These are phyloP conservation scores for Drosophila athabasca DNA, from an alignment of 1,140 invertebrate species.

Conservation along the genomic window DNA sequence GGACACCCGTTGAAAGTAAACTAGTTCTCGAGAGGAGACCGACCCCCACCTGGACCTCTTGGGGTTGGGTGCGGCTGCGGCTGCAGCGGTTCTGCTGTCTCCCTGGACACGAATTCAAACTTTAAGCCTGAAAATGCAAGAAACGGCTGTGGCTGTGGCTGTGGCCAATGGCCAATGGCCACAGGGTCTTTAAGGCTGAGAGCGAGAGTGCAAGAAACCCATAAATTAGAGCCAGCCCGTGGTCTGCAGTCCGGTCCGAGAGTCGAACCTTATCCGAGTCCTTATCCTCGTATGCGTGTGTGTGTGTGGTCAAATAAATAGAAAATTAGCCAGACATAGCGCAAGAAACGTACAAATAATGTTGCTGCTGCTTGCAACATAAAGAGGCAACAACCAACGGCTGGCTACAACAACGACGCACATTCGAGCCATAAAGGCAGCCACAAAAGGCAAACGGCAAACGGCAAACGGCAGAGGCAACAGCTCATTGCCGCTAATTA, in stretches of 20 bases:
- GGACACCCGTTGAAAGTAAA: constrained; percentile 52
- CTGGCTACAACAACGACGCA: constrained; percentile 33
- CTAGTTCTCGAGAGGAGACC: constrained; percentile 48
- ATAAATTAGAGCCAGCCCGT: constrained; percentile 56
- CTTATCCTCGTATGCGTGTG: constrained; percentile 36
- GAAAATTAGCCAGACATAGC: constrained; percentile 79
- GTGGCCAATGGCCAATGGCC: constrained; percentile 23
- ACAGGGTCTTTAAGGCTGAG: constrained; percentile 28
- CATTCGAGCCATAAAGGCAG: constrained; percentile 67
- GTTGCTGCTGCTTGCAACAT: constrained; percentile 54
- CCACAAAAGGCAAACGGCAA: constrained; percentile 22
- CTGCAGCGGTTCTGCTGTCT: neutral
- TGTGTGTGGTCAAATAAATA: constrained; percentile 78
- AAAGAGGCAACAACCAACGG: constrained; percentile 53
- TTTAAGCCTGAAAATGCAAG: constrained; percentile 40
- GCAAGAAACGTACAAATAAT: constrained; percentile 68
- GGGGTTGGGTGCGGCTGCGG: constrained; percentile 51
- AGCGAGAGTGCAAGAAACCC: constrained; percentile 73
- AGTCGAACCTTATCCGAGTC: constrained; percentile 13
- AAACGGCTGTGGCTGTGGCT: neutral
- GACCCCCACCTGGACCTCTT: constrained; percentile 2
- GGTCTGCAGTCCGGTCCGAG: neutral
- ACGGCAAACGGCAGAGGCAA: constrained; percentile 40
- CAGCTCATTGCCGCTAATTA: constrained; percentile 79
- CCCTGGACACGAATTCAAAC: constrained; percentile 67